Evolutionary conservation across 1,140 invertebrate genomes (phyloP).

Genomic region (Lanistes nyassanus): DNA sequence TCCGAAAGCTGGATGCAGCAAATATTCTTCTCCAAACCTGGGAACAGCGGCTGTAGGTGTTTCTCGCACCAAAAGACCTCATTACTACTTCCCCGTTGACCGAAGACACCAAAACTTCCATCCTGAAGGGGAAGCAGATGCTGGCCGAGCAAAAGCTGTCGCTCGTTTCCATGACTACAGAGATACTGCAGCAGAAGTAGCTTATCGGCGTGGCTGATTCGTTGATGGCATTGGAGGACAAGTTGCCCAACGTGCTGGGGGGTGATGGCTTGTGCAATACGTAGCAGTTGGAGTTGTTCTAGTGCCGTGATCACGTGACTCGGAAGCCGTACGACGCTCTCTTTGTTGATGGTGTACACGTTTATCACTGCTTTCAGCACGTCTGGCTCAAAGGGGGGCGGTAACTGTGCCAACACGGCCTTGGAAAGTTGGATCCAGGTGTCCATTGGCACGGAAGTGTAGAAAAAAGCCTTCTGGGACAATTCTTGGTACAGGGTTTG

Average conservation of each 20-base stretch:
- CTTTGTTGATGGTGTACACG: neutral
- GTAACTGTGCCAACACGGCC: conserved; percentile 1
- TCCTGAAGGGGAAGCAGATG: conserved; percentile 17
- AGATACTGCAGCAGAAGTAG: conserved; percentile 24
- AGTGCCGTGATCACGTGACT: neutral
- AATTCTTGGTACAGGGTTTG: conserved; percentile 10
- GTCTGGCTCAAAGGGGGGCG: neutral
- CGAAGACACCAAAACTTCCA: conserved; percentile 10
- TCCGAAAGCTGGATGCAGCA: neutral
- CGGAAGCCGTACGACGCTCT: conserved; percentile 17
- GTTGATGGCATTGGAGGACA: neutral
- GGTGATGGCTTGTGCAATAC: neutral
- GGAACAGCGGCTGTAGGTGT: neutral
- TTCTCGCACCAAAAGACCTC: neutral
- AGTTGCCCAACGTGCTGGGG: neutral
- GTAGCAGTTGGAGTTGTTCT: neutral
- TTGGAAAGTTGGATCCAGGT: conserved; percentile 10
- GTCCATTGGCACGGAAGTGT: neutral
- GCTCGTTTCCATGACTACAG: neutral
- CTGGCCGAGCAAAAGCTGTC: neutral
- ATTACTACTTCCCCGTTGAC: neutral
- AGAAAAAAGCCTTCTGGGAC: neutral
- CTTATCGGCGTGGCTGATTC: neutral
- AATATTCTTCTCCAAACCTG: conserved; percentile 9
- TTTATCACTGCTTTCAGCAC: conserved; percentile 12